phyloP scores from a whole-genome alignment of 1,140 invertebrate species.

The Phenacoccus solenopsis region DNA sequence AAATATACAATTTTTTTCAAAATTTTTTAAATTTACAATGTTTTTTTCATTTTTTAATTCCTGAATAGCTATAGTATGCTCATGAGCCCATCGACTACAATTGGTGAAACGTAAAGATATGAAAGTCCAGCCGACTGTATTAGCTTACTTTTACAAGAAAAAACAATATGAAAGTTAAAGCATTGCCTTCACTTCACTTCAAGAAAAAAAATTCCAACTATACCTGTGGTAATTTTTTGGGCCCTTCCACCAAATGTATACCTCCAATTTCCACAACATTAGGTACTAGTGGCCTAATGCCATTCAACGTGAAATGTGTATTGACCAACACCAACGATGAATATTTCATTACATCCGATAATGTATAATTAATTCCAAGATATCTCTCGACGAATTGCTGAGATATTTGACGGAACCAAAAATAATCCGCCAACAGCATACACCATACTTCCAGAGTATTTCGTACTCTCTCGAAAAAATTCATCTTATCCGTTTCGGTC shows the following conservation, averaged over 20 bases:
- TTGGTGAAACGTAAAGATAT: too few species aligned
- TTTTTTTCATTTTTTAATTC: too few species aligned
- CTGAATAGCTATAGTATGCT: too few species aligned
- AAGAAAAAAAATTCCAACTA: too few species aligned
- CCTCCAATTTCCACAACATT: conserved; percentile 31
- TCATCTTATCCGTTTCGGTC: conserved; percentile 1
- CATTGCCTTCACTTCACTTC: too few species aligned
- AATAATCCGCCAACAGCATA: conserved; percentile 5
- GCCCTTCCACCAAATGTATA: conserved; percentile 28
- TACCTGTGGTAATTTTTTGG: neutral
- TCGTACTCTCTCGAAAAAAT: conserved; percentile 19
- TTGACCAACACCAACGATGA: conserved; percentile 41
- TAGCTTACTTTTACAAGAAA: too few species aligned
- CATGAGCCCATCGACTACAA: too few species aligned
- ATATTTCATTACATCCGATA: conserved; percentile 31
- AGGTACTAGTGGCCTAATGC: conserved; percentile 27
- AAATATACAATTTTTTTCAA: too few species aligned
- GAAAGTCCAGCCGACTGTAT: too few species aligned
- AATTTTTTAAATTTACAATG: too few species aligned
- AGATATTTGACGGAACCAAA: conserved; percentile 14
- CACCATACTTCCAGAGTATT: conserved; percentile 21
- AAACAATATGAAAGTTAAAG: too few species aligned
- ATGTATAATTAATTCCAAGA: conserved; percentile 41
- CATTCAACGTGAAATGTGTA: conserved; percentile 27
- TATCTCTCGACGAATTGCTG: conserved; percentile 32